phyloP scores from a whole-genome alignment of 92 coral and sea anemone species.

The Blastomussa wellsi region DNA sequence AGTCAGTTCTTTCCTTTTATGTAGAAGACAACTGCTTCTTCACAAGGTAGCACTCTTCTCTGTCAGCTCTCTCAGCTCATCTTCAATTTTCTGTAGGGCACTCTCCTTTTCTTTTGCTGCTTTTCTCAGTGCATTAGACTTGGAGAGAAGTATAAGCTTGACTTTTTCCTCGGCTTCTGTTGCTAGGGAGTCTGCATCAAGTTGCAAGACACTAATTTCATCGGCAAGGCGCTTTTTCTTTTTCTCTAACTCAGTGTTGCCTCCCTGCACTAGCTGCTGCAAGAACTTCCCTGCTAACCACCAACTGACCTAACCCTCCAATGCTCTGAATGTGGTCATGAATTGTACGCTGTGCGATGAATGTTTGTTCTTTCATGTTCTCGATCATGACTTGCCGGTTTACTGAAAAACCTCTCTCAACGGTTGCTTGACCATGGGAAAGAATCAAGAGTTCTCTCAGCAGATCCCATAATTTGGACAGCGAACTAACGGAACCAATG shows the following conservation, averaged over 20 bases:
- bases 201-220: slow-evolving; percentile 37
- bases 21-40: slow-evolving; percentile 6
- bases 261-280: slow-evolving; percentile 40
- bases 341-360: slow-evolving; percentile 44
- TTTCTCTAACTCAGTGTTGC: slow-evolving; percentile 35
- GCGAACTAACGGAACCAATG: slow-evolving; percentile 41
- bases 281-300: slow-evolving; percentile 39
- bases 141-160: slow-evolving; percentile 15
- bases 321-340: slow-evolving; percentile 42
- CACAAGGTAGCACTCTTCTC: slow-evolving; percentile 25
- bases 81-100: neutral
- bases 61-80: slow-evolving; percentile 6
- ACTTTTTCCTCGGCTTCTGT: slow-evolving; percentile 13
- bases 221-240: slow-evolving; percentile 35
- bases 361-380: slow-evolving; percentile 47
- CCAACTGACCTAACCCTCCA: slow-evolving; percentile 21
- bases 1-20: slow-evolving; percentile 18
- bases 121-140: slow-evolving; percentile 28
- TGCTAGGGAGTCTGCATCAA: slow-evolving; percentile 33
- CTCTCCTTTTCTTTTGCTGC: slow-evolving; percentile 25
- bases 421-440: slow-evolving; percentile 58
- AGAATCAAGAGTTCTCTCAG: slow-evolving; percentile 44
- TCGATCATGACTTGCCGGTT: slow-evolving; percentile 53
- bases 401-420: slow-evolving; percentile 52
- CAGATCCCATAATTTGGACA: slow-evolving; percentile 30